Conservation (phyloP, 2,113 vertebrate species). For the Pseudonaja textilis region DNA sequence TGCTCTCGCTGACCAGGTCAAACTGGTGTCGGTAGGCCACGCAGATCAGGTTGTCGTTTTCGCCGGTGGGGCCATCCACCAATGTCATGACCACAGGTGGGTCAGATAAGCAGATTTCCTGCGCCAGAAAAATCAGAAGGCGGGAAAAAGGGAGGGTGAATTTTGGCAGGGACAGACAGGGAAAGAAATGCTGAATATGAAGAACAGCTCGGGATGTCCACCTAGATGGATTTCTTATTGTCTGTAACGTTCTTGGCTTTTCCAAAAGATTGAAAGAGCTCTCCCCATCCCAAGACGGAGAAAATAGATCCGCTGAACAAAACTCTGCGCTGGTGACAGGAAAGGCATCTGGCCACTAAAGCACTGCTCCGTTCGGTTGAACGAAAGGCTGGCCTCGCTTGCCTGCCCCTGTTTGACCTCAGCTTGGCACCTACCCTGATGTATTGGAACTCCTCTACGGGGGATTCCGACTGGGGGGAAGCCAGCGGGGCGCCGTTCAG, state of each 20-base stretch:
- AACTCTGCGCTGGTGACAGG: too few species aligned
- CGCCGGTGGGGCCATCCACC: slow-evolving; percentile 90
- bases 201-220: neutral
- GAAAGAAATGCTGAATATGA: neutral
- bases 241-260: too few species aligned
- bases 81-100: slow-evolving; percentile 89
- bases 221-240: too few species aligned
- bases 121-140: neutral
- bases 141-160: too few species aligned
- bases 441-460: slow-evolving; percentile 97
- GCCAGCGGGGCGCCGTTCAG: slow-evolving; percentile 57
- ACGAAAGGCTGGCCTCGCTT: neutral
- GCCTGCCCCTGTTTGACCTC: neutral
- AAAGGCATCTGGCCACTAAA: too few species aligned
- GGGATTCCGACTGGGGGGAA: slow-evolving; percentile 73
- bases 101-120: slow-evolving; percentile 98
- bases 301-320: too few species aligned
- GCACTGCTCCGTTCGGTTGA: too few species aligned
- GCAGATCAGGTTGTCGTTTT: slow-evolving; percentile 97
- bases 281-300: neutral
- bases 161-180: neutral
- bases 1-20: slow-evolving; percentile 96
- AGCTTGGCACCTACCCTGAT: slow-evolving; percentile 81
- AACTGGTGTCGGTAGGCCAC: slow-evolving; percentile 97
- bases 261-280: neutral